Evolutionary conservation across 1,140 invertebrate species (phyloP).

Genomic region (Lysiphlebus fabarum): DNA sequence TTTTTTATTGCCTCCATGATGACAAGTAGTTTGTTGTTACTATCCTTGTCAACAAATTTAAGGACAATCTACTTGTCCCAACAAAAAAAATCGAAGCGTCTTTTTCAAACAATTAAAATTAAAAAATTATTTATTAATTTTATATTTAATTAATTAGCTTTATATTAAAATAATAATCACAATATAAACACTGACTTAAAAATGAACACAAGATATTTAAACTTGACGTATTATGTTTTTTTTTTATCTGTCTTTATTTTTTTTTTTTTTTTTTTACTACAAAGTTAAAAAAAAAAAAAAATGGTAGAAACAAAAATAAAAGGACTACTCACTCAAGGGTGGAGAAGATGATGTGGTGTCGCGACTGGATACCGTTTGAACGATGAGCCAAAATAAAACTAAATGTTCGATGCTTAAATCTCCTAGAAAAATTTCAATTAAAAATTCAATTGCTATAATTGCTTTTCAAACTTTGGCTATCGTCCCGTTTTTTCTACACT

Average conservation of each 20-base stretch:
- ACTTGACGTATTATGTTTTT: no score
- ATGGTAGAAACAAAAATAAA: conserved; percentile 4
- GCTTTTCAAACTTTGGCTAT: conserved; percentile 48
- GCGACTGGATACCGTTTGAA: conserved; percentile 52
- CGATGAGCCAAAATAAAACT: conserved; percentile 54
- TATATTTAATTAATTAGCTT: background rate
- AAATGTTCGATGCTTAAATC: conserved; percentile 36
- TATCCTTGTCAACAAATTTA: conserved; percentile 15
- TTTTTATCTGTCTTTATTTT: no score
- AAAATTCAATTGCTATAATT: conserved; percentile 53
- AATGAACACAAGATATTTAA: no score
- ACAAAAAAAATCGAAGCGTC: background rate
- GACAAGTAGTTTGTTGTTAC: conserved; percentile 23
- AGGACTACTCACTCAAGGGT: conserved; percentile 37
- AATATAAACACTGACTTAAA: no score
- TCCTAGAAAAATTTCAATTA: conserved; percentile 44
- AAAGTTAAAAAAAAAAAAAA: background rate
- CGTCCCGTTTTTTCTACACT: conserved; percentile 45
- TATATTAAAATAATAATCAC: no score
- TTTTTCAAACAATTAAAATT: conserved; percentile 9
- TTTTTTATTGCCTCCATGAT: conserved; percentile 84
- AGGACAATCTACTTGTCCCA: conserved; percentile 13
- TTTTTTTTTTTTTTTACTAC: background rate
- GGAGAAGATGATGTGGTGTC: conserved; percentile 34
- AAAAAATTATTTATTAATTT: background rate